Evolutionary conservation across 2,797 vertebrate genomes (phyloP).

Genomic region (Peromyscus nudipes): DNA sequence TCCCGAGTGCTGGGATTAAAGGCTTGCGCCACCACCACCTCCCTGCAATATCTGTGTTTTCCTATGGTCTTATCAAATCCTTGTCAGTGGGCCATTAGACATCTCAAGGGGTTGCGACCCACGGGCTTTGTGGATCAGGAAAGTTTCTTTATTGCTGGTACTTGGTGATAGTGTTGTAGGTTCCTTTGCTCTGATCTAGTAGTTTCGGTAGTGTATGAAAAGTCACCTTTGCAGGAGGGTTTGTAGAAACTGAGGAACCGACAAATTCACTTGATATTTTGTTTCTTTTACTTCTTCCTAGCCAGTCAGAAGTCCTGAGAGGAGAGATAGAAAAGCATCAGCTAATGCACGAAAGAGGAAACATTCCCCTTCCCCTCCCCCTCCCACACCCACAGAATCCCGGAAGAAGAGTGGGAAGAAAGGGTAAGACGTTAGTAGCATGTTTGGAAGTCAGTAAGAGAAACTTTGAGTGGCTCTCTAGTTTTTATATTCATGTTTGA

Average conservation of each 20-base stretch:
- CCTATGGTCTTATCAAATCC: background rate
- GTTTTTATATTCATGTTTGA: background rate
- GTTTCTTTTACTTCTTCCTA: conserved; percentile 81
- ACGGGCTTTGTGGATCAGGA: background rate
- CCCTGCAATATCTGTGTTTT: background rate
- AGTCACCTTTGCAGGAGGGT: background rate
- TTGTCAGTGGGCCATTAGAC: too few species aligned
- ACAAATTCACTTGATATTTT: background rate
- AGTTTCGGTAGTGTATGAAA: background rate
- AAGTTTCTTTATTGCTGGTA: background rate
- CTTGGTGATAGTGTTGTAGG: background rate
- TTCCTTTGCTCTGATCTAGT: background rate
- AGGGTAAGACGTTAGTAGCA: conserved; percentile 90
- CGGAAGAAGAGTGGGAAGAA: conserved; percentile 98
- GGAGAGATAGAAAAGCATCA: conserved; percentile 97
- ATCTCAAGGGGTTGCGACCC: too few species aligned
- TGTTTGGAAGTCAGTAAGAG: background rate
- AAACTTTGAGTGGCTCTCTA: background rate
- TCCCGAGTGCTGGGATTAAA: too few species aligned
- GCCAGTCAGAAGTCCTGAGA: conserved; percentile 97
- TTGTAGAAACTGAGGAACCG: background rate
- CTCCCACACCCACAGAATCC: conserved; percentile 93
- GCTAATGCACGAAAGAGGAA: conserved; percentile 95
- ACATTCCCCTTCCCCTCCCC: conserved; percentile 96
- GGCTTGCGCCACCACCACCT: too few species aligned